Conservation (phyloP, 2,888 invertebrate genomes). For the Empis livida region DNA sequence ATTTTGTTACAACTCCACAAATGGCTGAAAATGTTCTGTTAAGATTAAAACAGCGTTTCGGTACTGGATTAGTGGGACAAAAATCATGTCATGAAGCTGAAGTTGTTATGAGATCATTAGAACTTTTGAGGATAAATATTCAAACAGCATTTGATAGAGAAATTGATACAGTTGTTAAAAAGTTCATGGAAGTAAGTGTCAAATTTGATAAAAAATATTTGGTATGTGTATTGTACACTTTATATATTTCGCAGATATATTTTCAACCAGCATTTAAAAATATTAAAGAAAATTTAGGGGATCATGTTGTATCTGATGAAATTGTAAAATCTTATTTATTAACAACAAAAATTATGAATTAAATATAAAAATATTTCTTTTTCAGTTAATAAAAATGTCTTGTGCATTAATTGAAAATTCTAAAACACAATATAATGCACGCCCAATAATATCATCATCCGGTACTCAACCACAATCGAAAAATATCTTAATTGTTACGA, state of each 20-base stretch:
- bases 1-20: conserved; percentile 29
- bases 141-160: conserved; percentile 49
- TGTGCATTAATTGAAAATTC: conserved; percentile 33
- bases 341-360: neutral
- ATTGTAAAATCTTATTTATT: conserved; percentile 34
- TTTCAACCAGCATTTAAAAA: conserved; percentile 50
- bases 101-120: conserved; percentile 39
- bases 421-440: conserved; percentile 30
- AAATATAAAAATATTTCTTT: neutral
- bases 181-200: conserved; percentile 41
- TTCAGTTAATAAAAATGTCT: conserved; percentile 31
- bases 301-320: conserved; percentile 43
- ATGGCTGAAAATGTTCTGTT: conserved; percentile 31
- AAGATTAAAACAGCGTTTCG: conserved; percentile 28
- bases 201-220: neutral
- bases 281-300: conserved; percentile 46
- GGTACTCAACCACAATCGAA: neutral
- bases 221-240: too few relatives aligned
- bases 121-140: conserved; percentile 45
- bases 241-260: conserved; percentile 37
- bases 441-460: conserved; percentile 7
- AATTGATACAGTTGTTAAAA: conserved; percentile 43
- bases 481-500: conserved; percentile 11
- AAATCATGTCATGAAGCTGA: conserved; percentile 14
- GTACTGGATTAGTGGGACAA: conserved; percentile 6